Base-by-base conservation (phyloP, 1,140 invertebrate genomes). In the Leptinotarsa defecta region DNA sequence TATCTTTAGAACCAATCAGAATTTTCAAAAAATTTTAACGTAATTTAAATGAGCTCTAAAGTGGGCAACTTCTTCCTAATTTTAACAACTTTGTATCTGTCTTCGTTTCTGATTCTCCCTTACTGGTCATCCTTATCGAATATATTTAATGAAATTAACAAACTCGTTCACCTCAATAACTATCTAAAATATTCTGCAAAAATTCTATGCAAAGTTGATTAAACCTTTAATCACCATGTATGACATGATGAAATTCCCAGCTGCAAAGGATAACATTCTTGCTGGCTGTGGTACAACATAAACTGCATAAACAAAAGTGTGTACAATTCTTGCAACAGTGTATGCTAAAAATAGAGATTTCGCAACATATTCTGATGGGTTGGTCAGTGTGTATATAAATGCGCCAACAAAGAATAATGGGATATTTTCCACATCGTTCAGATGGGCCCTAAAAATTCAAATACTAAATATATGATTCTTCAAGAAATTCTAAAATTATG, bases 351-450 rank as follows among this genome's bases (percentile, higher is more conserved):
- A 92, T 69, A 93, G 83, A 11, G 86, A 81, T 0, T 86, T 85
- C 3, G 92, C 91, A 67, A 86, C 72, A 3, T 75, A 77, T 0
- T 84, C 79, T 24, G 83, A 80, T 0, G 93, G 93, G 43, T 86
- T 86, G 0, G 91, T 92, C 0, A 89, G 83, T 19, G 92, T 82
- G 80, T 92, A 94, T 19, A 92, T 79, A 2, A 89, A 87, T 8
- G 87, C 90, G 19, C 91, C 83, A 4, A 92, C 81, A 79, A 92
- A 88, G 80, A 93, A 94, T 3, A 90, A 85, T 0, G 91, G 87
- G 72, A 94, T 92, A 81, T 93, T 94, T 85, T 94, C 93, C 79
- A 94, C 81, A 81, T 94, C 93, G 82, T 94, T 94, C 68, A 91
- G 83, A 83, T 73, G 71, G 13, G 71, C 71, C 15, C 71, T 71